Evolutionary conservation across 2,797 vertebrate species (phyloP), one percentile per base, ranked within the genome.

Genomic region (Choloepus didactylus): DNA sequence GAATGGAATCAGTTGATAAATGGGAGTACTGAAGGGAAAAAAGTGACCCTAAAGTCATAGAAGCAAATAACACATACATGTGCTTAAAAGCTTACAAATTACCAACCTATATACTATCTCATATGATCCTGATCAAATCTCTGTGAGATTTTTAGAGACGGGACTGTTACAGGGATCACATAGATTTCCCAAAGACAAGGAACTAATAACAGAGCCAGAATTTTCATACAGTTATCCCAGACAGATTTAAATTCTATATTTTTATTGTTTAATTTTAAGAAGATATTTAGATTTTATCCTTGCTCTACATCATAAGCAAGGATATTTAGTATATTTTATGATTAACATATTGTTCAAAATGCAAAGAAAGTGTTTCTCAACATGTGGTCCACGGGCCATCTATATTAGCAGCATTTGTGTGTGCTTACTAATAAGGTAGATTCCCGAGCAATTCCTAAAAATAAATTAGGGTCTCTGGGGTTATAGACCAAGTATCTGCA

Each of bases 221-320:
- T 46, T 6, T 90, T n/a, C 83, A 67, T 76, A 49, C 6, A 83
- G 82, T 56, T 60, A 35, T n/a, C 51, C 11, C 46, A 92, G 35
- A 23, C 2, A 59, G 14, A 62, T 83, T 76, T 79, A 93, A 93
- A 73, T 76, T 10, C 29, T 46, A 12, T 70, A 62, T 11, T 73
- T 59, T 76, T 35, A 72, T 23, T 56, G 12, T 56, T 67, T 44
- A 49, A n/a, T 56, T 59, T 54, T 70, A 6, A 69, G 89, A 83
- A 88, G 46, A 87, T 59, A 67, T 12, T 79, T 89, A 83, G 5
- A 81, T n/a, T 62, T 10, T 89, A 8, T 59, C 75, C 31, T 96
- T 88, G 10, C 4, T 85, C 25, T 49, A 91, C 19, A 89, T 21
- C 8, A 62, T 21, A n/a, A 88, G 14, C 54, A 91, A 90, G 3